Percentiles rank a stretch among this genome's conserved stretches.
These are phyloP conservation scores for Pseudopodoces humilis DNA, from an alignment of 2,113 vertebrate species.

Conservation along the genomic window DNA sequence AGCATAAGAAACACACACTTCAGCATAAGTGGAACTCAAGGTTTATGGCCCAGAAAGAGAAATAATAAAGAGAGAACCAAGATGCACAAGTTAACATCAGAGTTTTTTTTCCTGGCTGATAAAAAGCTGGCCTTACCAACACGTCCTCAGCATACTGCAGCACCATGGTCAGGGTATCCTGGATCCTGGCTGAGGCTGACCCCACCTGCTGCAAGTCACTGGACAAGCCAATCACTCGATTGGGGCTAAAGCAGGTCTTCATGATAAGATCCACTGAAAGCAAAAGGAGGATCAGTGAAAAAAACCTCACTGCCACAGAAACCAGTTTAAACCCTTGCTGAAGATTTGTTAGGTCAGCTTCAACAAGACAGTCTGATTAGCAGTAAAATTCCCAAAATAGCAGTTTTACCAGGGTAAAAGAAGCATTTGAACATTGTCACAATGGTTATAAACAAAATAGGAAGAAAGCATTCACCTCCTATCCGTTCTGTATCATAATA, in stretches of 20 bases:
- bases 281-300: neutral
- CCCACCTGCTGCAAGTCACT: conserved; percentile 94
- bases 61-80: neutral
- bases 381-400: neutral
- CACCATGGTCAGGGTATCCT: conserved; percentile 91
- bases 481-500: conserved; percentile 97
- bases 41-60: neutral
- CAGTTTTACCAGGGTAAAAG: neutral
- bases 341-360: neutral
- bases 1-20: neutral
- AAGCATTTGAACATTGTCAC: neutral
- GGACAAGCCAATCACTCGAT: conserved; percentile 89
- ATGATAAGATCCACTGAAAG: conserved; percentile 91
- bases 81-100: neutral
- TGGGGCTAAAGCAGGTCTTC: conserved; percentile 86
- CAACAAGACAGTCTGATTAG: neutral
- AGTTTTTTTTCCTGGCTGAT: neutral
- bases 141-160: conserved; percentile 94
- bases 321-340: neutral
- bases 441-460: neutral
- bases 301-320: neutral
- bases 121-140: conserved; percentile 79
- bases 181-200: conserved; percentile 84
- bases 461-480: conserved; percentile 81
- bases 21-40: neutral